phyloP scores from a whole-genome alignment of 2,797 vertebrate species.

The Potorous gilbertii region DNA sequence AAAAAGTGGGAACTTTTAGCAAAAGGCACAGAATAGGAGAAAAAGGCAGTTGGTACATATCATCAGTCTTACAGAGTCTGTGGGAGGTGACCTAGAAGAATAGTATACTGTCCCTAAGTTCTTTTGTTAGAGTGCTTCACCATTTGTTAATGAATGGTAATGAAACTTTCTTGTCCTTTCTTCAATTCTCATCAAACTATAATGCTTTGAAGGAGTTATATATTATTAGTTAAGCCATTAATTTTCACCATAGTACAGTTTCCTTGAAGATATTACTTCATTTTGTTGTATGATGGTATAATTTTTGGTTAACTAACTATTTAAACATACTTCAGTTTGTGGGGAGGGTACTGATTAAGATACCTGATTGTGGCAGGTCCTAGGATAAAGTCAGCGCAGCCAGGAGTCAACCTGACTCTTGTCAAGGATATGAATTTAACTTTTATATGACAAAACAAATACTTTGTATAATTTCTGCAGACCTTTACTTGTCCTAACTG shows the following conservation, averaged over 20 bases:
- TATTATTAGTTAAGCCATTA: slow-evolving; percentile 56
- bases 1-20: background rate
- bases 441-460: slow-evolving; percentile 61
- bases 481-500: slow-evolving; percentile 63
- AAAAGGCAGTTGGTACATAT: slow-evolving; percentile 29
- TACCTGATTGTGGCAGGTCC: slow-evolving; percentile 51
- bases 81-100: slow-evolving; percentile 50
- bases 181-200: slow-evolving; percentile 55
- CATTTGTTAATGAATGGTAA: slow-evolving; percentile 41
- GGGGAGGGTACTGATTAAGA: slow-evolving; percentile 44
- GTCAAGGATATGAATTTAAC: slow-evolving; percentile 54
- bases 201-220: slow-evolving; percentile 62
- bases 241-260: slow-evolving; percentile 45
- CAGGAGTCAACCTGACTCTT: slow-evolving; percentile 55
- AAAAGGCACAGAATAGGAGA: slow-evolving; percentile 49
- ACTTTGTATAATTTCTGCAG: slow-evolving; percentile 50
- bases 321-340: slow-evolving; percentile 47
- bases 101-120: slow-evolving; percentile 40
- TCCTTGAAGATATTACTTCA: slow-evolving; percentile 49
- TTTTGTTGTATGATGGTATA: slow-evolving; percentile 39
- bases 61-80: slow-evolving; percentile 21
- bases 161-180: slow-evolving; percentile 37
- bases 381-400: slow-evolving; percentile 53
- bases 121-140: slow-evolving; percentile 45
- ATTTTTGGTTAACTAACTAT: slow-evolving; percentile 55